Evolutionary conservation across 2,888 invertebrate genomes (phyloP).

Genomic region (Tipula vernalis): DNA sequence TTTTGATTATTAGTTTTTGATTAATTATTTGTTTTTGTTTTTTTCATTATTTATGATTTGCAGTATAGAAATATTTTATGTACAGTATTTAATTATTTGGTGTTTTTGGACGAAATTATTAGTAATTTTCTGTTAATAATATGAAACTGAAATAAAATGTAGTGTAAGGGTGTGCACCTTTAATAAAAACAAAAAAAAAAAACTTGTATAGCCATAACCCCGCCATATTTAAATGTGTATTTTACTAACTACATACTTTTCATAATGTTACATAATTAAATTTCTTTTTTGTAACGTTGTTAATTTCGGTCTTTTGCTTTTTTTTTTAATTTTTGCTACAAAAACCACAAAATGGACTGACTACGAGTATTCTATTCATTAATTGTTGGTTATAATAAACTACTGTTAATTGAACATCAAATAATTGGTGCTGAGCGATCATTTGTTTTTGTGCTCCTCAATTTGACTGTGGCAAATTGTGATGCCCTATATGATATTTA

Average conservation of each 20-base stretch:
- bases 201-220: neutral
- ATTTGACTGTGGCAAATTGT: conserved; percentile 79
- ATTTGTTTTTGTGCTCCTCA: conserved; percentile 76
- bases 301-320: neutral
- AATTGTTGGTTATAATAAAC: conserved; percentile 7
- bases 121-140: neutral
- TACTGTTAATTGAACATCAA: conserved; percentile 1
- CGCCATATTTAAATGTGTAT: neutral
- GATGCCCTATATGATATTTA: conserved; percentile 49
- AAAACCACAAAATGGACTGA: neutral
- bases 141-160: neutral
- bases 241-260: neutral
- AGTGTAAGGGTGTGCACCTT: neutral
- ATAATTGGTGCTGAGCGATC: conserved; percentile 64
- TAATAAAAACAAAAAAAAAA: neutral
- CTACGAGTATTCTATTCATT: neutral
- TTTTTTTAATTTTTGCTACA: neutral
- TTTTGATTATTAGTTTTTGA: neutral
- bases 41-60: neutral
- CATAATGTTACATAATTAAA: neutral
- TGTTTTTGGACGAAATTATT: neutral
- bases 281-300: neutral
- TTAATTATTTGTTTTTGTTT: neutral
- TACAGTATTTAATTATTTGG: neutral
- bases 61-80: neutral